phyloP scores from a whole-genome alignment of 2,888 invertebrate genomes.

The Diachrysia chrysitis region DNA sequence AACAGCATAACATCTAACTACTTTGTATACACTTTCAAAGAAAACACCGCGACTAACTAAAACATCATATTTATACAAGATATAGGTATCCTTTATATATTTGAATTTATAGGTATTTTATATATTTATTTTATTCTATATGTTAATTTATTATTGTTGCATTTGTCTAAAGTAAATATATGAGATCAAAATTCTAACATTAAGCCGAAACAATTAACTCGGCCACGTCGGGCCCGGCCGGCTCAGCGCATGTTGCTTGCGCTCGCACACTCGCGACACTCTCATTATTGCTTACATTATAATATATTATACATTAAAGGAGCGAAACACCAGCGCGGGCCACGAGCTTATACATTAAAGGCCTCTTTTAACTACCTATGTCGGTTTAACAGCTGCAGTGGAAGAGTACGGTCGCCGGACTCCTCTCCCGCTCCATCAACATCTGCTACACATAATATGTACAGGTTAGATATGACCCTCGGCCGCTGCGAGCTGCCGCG shows the following conservation, averaged over 20 bases:
- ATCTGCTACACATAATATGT: slow-evolving; percentile 38
- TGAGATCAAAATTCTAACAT: slow-evolving; percentile 26
- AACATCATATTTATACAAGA: slow-evolving; percentile 30
- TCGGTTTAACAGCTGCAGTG: not conserved
- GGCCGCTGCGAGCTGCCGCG: not conserved
- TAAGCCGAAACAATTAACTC: slow-evolving; percentile 21
- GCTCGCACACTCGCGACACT: slow-evolving; percentile 29
- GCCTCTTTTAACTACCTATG: slow-evolving; percentile 26
- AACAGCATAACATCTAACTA: slow-evolving; percentile 57
- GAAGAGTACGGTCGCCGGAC: not conserved
- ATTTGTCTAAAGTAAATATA: slow-evolving; percentile 30
- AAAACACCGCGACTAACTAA: slow-evolving; percentile 35
- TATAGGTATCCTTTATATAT: slow-evolving; percentile 12
- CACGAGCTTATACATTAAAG: slow-evolving; percentile 25
- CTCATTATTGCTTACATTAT: slow-evolving; percentile 63
- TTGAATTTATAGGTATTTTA: not conserved
- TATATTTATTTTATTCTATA: slow-evolving; percentile 16
- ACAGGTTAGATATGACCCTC: slow-evolving; percentile 46
- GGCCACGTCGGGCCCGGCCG: not conserved
- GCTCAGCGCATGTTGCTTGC: not conserved
- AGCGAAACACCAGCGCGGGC: not conserved
- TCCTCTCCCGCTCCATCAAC: not conserved
- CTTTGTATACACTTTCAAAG: slow-evolving; percentile 40
- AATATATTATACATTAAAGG: slow-evolving; percentile 35
- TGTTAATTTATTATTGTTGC: slow-evolving; percentile 34